A percentile compares a stretch with the other conserved stretches of the same genome.
phyloP scores from a whole-genome alignment of 2,888 invertebrate species.

The Platerodrilus igneus region DNA sequence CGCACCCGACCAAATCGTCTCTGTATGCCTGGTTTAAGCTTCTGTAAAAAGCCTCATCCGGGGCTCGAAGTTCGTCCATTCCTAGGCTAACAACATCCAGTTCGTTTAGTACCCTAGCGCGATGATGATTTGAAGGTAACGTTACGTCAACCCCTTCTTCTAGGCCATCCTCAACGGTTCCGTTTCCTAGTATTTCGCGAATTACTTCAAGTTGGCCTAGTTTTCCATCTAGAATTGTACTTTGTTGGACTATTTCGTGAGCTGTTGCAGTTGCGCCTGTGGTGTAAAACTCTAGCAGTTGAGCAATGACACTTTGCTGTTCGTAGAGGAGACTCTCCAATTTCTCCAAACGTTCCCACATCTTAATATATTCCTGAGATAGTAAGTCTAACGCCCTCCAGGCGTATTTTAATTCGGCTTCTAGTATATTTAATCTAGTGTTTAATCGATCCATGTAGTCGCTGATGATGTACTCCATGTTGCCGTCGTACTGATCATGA shows the following conservation, averaged over 20 bases:
- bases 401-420: constrained; percentile 87
- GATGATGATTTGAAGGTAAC: constrained; percentile 41
- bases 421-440: constrained; percentile 79
- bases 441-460: constrained; percentile 90
- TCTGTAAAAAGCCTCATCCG: constrained; percentile 83
- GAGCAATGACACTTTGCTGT: constrained; percentile 86
- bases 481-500: constrained; percentile 42
- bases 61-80: constrained; percentile 57
- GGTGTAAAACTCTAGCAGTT: constrained; percentile 76
- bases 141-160: constrained; percentile 61
- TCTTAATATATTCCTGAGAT: constrained; percentile 87
- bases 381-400: constrained; percentile 88
- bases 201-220: constrained; percentile 56
- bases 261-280: constrained; percentile 42
- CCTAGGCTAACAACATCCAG: constrained; percentile 42
- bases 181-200: constrained; percentile 62
- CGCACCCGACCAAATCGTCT: constrained; percentile 63
- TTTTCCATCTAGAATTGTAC: constrained; percentile 39
- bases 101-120: constrained; percentile 42
- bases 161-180: constrained; percentile 61
- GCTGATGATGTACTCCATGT: constrained; percentile 73
- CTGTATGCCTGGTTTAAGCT: constrained; percentile 84
- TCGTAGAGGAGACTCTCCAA: constrained; percentile 81
- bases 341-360: constrained; percentile 89
- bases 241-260: constrained; percentile 27